Conservation (phyloP, 2,113 vertebrate species). For the Zosterops borbonicus region DNA sequence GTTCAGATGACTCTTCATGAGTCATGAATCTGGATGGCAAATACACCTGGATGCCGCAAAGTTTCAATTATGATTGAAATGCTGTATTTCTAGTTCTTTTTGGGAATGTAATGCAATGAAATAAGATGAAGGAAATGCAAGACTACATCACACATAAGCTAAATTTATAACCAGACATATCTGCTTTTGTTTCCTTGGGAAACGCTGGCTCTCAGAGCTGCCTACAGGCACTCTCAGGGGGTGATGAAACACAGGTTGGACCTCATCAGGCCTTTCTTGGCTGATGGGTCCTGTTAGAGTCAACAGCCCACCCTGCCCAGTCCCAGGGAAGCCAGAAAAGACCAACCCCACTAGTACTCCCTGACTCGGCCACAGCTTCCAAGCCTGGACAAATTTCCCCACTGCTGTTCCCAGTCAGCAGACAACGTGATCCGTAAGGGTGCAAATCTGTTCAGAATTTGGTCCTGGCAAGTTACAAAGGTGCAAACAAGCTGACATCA, state of each 20-base stretch:
- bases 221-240: not conserved
- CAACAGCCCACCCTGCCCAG: not conserved
- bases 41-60: not conserved
- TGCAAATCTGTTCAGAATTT: conserved; percentile 48
- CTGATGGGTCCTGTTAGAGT: not conserved
- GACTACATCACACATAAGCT: not conserved
- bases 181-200: conserved; percentile 33
- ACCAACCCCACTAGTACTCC: not conserved
- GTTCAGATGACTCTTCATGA: not conserved
- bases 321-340: not conserved
- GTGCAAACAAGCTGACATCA: conserved; percentile 65
- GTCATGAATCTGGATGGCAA: not conserved
- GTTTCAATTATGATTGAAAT: not conserved
- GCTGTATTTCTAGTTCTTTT: not conserved
- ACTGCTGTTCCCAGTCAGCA: not conserved
- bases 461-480: conserved; percentile 52
- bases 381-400: not conserved
- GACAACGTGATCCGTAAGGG: not conserved
- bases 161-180: conserved; percentile 22
- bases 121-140: not conserved
- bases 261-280: not conserved
- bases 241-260: not conserved
- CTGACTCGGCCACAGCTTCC: not conserved
- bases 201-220: not conserved
- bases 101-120: not conserved